Conservation (phyloP, 1,140 invertebrate genomes). For the Drosophila lowei region DNA sequence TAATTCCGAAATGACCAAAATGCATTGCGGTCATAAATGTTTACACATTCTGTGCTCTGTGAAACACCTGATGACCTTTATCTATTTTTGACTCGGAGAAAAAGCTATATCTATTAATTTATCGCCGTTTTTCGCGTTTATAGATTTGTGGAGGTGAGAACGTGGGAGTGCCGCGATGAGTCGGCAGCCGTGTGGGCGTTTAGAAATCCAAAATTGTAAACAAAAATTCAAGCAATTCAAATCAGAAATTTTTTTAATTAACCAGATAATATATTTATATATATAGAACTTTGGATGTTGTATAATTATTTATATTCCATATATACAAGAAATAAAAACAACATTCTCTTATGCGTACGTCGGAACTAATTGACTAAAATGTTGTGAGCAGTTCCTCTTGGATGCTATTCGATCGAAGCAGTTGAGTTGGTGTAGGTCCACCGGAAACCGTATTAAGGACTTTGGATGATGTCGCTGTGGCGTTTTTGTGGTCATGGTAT, state of each 20-base stretch:
- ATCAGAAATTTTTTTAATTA: constrained; percentile 25
- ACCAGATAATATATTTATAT: constrained; percentile 54
- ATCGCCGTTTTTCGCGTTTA: no score
- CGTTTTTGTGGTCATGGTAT: constrained; percentile 87
- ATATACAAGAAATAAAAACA: constrained; percentile 63
- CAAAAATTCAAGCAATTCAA: constrained; percentile 20
- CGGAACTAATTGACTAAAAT: constrained; percentile 67
- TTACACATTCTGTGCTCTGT: no score
- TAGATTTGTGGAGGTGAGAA: no score
- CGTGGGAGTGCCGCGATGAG: constrained; percentile 15
- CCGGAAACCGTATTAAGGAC: constrained; percentile 80
- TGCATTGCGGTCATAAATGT: no score
- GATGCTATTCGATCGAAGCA: constrained; percentile 90
- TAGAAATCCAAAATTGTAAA: constrained; percentile 1
- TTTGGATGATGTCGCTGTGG: constrained; percentile 86
- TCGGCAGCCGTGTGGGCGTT: not conserved
- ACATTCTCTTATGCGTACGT: constrained; percentile 56
- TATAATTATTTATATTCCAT: constrained; percentile 53
- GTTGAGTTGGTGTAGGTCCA: constrained; percentile 85
- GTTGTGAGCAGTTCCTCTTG: constrained; percentile 90
- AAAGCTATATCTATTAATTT: no score
- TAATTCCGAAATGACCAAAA: no score
- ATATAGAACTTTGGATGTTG: constrained; percentile 49
- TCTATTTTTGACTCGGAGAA: no score
- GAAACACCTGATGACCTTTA: no score